Base-by-base conservation (phyloP, 2,888 invertebrate species). In the Lymantria dispar region DNA sequence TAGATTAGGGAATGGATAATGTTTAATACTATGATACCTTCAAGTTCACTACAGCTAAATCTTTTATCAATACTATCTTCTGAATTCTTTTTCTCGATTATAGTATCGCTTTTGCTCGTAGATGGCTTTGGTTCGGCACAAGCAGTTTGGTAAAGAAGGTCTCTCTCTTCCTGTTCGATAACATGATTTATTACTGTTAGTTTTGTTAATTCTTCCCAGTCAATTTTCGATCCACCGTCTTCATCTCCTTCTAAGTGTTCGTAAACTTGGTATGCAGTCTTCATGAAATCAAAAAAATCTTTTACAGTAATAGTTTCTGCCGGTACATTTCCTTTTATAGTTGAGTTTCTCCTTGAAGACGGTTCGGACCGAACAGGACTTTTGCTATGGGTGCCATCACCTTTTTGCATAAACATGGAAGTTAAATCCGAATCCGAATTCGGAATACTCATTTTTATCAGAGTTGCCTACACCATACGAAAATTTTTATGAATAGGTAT, bases 231-330 rank as follows among this genome's bases (percentile, higher is more conserved):
- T 3, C 80, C 80, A 36, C 87, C 88, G 60, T 92, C 78, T 68
- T 92, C 84, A 31, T 82, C 82, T 7, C 78, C 88, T 79, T 85
- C 88, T 54, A 87, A 70, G 62, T 90, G 85, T 63, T 91, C 91
- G 52, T 89, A 91, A 10, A 95, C 94, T 85, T 95, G 94, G 79
- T 95, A 95, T 0, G 95, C 95, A 8, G 94, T 94, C 76, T 94
- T 93, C 87, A 95, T 92, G 72, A 95, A 95, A 71, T 95, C 94
- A 65, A 95, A 93, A 72, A 95, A 95, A 66, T 94, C 94, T 76
- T 93, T 93, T 8, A 95, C 93, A 0, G 95, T 93, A 45, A 95
- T 93, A 31, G 95, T 92, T 78, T 95, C 94, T 0, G 93, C 87
- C 50, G 82, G 74, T 37, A 74, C 60, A 36, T 47, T 67, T n/a